Conservation (phyloP, 2,113 vertebrate genomes). For the Pseudorhombus dupliciocellatus region DNA sequence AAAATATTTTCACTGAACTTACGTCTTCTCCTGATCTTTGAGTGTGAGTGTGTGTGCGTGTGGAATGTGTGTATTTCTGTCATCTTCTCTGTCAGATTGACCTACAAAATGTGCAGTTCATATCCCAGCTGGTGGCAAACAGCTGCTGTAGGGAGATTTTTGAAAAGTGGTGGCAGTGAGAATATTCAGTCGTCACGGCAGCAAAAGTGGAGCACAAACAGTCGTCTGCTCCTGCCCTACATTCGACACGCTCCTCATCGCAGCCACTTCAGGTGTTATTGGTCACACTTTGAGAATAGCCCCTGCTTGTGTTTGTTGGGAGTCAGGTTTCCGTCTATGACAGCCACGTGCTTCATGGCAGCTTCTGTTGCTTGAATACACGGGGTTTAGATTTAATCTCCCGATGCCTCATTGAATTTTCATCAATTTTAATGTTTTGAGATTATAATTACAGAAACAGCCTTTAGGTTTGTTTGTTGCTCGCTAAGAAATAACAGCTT, state of each 20-base stretch:
- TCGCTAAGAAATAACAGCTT: neutral
- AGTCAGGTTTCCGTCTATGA: constrained; percentile 20
- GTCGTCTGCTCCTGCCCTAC: constrained; percentile 1
- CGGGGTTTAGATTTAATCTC: neutral
- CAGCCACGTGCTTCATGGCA: constrained; percentile 28
- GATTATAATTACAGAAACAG: too few relatives aligned
- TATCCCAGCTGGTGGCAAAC: constrained; percentile 20
- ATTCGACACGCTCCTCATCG: constrained; percentile 4
- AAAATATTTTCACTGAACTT: constrained; percentile 59
- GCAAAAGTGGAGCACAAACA: constrained; percentile 9
- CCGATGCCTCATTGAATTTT: neutral
- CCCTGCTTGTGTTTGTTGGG: neutral
- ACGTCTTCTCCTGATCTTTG: constrained; percentile 56
- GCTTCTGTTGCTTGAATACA: constrained; percentile 28
- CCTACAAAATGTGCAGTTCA: constrained; percentile 52
- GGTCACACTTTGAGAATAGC: neutral
- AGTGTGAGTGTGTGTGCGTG: constrained; percentile 7
- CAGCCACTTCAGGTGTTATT: constrained; percentile 27
- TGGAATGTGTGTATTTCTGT: neutral
- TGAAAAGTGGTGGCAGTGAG: constrained; percentile 2
- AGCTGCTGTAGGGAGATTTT: constrained; percentile 9
- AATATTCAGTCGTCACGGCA: neutral
- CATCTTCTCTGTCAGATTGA: constrained; percentile 1
- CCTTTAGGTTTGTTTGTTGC: constrained; percentile 12
- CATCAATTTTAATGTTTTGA: too few relatives aligned